Evolutionary conservation across 2,797 vertebrate genomes (phyloP).

Genomic region (Acipenser ruthenus): DNA sequence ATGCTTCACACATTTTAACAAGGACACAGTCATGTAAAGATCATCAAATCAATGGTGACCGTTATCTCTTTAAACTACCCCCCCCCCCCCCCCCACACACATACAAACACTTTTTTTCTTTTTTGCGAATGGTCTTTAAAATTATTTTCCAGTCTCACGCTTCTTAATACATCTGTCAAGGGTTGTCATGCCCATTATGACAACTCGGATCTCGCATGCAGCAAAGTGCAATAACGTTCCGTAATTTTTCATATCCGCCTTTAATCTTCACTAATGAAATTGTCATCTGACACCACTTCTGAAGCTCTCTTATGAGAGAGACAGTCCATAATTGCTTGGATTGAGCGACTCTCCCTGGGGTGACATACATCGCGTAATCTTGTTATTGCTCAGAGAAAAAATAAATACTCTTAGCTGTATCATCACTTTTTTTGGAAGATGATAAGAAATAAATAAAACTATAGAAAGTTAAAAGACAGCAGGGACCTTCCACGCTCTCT

Average conservation of each 20-base stretch:
- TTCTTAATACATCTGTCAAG: slow-evolving; percentile 40
- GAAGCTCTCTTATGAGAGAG: slow-evolving; percentile 38
- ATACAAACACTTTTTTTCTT: slow-evolving; percentile 13
- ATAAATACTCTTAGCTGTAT: slow-evolving; percentile 41
- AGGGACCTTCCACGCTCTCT: not conserved
- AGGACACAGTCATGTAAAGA: slow-evolving; percentile 27
- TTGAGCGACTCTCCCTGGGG: slow-evolving; percentile 41
- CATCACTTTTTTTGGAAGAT: slow-evolving; percentile 37
- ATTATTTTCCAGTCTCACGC: slow-evolving; percentile 29
- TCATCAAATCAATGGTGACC: not conserved
- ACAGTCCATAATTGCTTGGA: slow-evolving; percentile 50
- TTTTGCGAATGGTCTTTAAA: slow-evolving; percentile 25
- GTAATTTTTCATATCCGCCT: slow-evolving; percentile 46
- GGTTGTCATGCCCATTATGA: slow-evolving; percentile 37
- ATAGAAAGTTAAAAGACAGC: not conserved
- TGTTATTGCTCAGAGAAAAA: slow-evolving; percentile 47
- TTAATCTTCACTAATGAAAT: slow-evolving; percentile 64
- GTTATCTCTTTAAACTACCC: slow-evolving; percentile 1
- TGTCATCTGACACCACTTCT: slow-evolving; percentile 51
- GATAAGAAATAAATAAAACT: not conserved
- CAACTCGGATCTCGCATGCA: slow-evolving; percentile 39
- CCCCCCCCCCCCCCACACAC: slow-evolving; percentile 1
- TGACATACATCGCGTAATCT: slow-evolving; percentile 50
- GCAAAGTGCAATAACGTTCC: slow-evolving; percentile 47
- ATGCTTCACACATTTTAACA: slow-evolving; percentile 11